Base-by-base conservation (phyloP, 2,888 invertebrate genomes). In the Acleris emargana region DNA sequence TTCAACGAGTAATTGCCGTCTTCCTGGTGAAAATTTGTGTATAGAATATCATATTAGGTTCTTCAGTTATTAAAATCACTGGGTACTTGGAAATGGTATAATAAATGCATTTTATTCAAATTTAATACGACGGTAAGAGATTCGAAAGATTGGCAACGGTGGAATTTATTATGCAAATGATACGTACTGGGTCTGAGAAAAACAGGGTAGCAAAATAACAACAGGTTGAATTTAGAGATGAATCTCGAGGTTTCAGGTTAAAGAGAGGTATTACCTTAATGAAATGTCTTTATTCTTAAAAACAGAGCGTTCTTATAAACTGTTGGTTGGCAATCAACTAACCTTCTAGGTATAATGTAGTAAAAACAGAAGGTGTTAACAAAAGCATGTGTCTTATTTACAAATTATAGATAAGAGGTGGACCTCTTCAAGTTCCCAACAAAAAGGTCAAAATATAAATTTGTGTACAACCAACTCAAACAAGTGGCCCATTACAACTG, bases 1-100 rank as follows among this genome's bases (percentile, higher is more conserved):
- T 78, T 76, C 75, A 80, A 75, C 73, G 77, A 73, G 69, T 79
- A 78, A 81, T 83, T 82, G 74, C 72, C 73, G 76, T 73, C 73
- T 75, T 72, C 74, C 76, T 64, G 62, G 67, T 47, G 67, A 67
- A 64, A 68, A 50, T 52, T 61, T 68, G 69, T 64, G 69, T 18
- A 55, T 58, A 47, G 72, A 76, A 76, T 75, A 66, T 51, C 47
- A 52, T 73, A 69, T 64, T 28, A 67, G 57, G 32, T 45, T 25
- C 50, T 62, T 54, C 17, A 62, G 66, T 73, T 71, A 71, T 71
- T 69, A 67, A 64, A 69, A 60, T 69, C 69, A 71, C 72, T 67
- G 68, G 67, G 69, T 58, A 69, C 70, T 67, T 69, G 67, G 25
- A 58, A 64, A 57, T 62, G 50, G 61, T 25, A 68, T 54, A 62